phyloP scores from a whole-genome alignment of 2,113 vertebrate species.

The Lipotes vexillifer region DNA sequence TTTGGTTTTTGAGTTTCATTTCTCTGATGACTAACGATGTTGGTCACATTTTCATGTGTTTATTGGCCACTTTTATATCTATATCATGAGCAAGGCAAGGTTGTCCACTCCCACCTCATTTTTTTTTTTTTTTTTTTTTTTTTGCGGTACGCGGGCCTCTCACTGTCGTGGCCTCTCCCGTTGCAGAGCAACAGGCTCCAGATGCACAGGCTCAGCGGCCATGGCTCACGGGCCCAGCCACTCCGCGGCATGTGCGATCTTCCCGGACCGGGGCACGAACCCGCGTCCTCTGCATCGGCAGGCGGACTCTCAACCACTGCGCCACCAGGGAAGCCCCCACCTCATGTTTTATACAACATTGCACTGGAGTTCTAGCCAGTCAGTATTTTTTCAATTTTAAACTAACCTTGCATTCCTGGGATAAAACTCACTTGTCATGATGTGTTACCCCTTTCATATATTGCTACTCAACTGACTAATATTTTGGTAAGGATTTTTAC shows the following conservation, averaged over 20 bases:
- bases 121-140: too few relatives aligned
- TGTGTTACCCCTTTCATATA: background rate
- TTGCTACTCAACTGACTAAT: background rate
- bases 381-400: conserved; percentile 14
- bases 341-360: background rate
- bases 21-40: background rate
- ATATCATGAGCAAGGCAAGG: background rate
- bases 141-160: too few relatives aligned
- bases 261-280: too few relatives aligned
- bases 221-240: too few relatives aligned
- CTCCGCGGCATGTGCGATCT: too few relatives aligned
- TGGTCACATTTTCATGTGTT: background rate
- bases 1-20: background rate
- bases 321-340: too few relatives aligned
- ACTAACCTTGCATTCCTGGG: background rate
- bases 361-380: background rate
- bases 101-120: background rate
- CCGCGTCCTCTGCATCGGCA: too few relatives aligned
- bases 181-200: too few relatives aligned
- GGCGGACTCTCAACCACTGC: too few relatives aligned
- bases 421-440: background rate
- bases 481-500: background rate
- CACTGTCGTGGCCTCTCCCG: too few relatives aligned
- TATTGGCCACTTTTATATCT: background rate
- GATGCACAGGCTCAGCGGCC: too few relatives aligned